Conservation (phyloP, 2,113 vertebrate genomes). For the Toxotes jaculatrix region DNA sequence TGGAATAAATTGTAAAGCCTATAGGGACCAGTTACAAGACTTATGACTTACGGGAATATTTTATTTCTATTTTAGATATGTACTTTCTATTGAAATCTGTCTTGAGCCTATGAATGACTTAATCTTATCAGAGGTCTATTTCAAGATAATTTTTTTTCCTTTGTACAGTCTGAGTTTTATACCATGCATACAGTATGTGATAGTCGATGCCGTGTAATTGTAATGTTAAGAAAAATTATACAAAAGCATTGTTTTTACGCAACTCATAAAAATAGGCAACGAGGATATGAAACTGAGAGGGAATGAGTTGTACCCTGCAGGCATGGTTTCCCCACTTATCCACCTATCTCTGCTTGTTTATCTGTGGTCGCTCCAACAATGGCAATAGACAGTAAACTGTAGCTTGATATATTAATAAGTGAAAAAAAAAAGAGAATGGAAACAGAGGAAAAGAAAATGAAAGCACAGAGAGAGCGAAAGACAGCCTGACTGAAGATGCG, state of each 20-base stretch:
- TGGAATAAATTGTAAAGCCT: not conserved
- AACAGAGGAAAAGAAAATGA: not conserved
- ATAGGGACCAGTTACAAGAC: too few species aligned
- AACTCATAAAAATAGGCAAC: not conserved
- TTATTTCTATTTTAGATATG: not conserved
- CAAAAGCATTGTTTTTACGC: not conserved
- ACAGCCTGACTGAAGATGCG: not conserved
- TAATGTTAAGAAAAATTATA: not conserved
- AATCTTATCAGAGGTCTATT: not conserved
- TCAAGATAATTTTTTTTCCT: too few species aligned
- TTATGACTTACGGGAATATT: too few species aligned
- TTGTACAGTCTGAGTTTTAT: too few species aligned
- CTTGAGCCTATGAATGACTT: not conserved
- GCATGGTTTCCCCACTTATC: not conserved
- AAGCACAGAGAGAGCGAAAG: conserved; percentile 3
- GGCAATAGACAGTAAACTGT: not conserved
- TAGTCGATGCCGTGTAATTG: not conserved
- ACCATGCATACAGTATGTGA: not conserved
- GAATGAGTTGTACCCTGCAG: not conserved
- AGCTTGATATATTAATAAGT: not conserved
- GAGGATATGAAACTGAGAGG: not conserved
- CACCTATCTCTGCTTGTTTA: conserved; percentile 16
- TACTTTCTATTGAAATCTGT: not conserved
- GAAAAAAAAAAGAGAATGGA: not conserved
- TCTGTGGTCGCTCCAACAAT: not conserved